Conservation (phyloP, 2,797 vertebrate genomes). For the Lutjanus argentimaculatus region DNA sequence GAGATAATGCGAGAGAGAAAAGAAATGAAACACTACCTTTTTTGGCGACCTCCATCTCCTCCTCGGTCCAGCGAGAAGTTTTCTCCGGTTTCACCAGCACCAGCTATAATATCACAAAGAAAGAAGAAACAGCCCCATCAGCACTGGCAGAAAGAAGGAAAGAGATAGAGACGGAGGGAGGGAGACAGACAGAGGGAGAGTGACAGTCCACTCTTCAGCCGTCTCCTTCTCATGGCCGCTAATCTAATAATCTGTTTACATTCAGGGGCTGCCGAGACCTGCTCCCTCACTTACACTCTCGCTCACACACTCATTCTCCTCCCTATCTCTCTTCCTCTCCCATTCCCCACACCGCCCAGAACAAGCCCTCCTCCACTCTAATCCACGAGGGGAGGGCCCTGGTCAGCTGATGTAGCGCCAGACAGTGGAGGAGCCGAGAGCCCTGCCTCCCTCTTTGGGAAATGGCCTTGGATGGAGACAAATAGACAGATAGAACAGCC, state of each 20-base stretch:
- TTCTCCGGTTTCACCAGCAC: conserved; percentile 94
- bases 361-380: conserved; percentile 73
- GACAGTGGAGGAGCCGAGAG: conserved; percentile 77
- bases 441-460: conserved; percentile 80
- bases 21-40: conserved; percentile 90
- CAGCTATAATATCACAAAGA: conserved; percentile 87
- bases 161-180: conserved; percentile 32
- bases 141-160: conserved; percentile 60
- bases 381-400: conserved; percentile 75
- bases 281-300: conserved; percentile 76
- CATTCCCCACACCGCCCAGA: conserved; percentile 57
- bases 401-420: conserved; percentile 82
- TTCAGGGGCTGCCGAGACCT: conserved; percentile 81
- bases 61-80: conserved; percentile 99
- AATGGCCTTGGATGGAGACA: conserved; percentile 83
- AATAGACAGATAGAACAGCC: conserved; percentile 70
- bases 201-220: conserved; percentile 66
- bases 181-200: conserved; percentile 38
- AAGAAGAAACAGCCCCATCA: conserved; percentile 78
- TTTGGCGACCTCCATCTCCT: conserved; percentile 99
- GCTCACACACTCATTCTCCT: conserved; percentile 63
- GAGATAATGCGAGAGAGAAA: conserved; percentile 30
- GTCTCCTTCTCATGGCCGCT: conserved; percentile 77
- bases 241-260: conserved; percentile 88
- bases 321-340: conserved; percentile 51